Base-by-base conservation (phyloP, 2,888 invertebrate species). In the Papilio demoleus region DNA sequence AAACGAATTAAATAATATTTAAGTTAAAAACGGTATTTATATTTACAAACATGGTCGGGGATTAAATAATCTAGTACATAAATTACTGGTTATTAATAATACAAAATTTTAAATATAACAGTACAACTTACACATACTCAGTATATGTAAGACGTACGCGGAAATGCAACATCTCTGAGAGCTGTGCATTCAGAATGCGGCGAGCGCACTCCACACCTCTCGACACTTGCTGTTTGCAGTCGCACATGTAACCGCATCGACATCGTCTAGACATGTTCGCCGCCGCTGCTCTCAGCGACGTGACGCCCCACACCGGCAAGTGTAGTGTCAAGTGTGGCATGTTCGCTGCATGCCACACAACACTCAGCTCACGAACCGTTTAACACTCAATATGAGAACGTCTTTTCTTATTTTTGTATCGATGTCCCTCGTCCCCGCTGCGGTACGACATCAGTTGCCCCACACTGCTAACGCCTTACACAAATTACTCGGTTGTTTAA, bases 191-290 rank as follows among this genome's bases (percentile, higher is more conserved):
- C 50, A 50, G 24, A 50, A 24, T 22, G 17, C 22, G 14, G 24
- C 24, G 22, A 50, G 50, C 14, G 12, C 14, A 24, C 50, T 50
- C 14, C 4, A 12, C 40, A 45, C 6, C 19, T 9, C 9, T 45
- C 14, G 14, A 45, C 42, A 45, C n/a, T 40, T 40, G 22, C 8
- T 24, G 24, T 50, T 12, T 50, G 24, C 50, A 50, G 45, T 19
- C 50, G 24, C 12, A 14, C 50, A 19, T 24, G 5, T 5, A 24
- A 12, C 24, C 24, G 24, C 50, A 24, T 12, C 24, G 50, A 22
- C 50, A 9, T 9, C 42, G 50, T 50, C 50, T 50, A 50, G 50
- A 50, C 50, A 19, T 45, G 2, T 24, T n/a, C n/a, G n/a, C n/a
- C n/a, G n/a, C n/a, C n/a, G n/a, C 50, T 24, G 24, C 24, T 24